Percentiles rank a stretch among this genome's conserved stretches.
These are phyloP conservation scores for Apis mellifera DNA, from an alignment of 1,140 invertebrate genomes.

Conservation along the genomic window Amel_HAv3.1 CM009939.2:10188001-10188500, in stretches of 20 bases:
- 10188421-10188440: background rate
- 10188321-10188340: background rate
- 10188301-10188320: background rate
- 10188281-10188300: constrained; percentile 54
- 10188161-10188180: constrained; percentile 82
- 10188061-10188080: constrained; percentile 93
- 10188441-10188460: constrained; percentile 4
- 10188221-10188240: constrained; percentile 58
- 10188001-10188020: constrained; percentile 94
- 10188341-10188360: background rate
- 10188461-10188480: no score
- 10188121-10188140: constrained; percentile 85
- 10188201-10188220: constrained; percentile 77
- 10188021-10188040: constrained; percentile 89
- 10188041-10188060: constrained; percentile 83
- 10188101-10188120: constrained; percentile 84
- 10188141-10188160: constrained; percentile 88
- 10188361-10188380: constrained; percentile 34
- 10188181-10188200: constrained; percentile 79
- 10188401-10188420: background rate
- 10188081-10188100: constrained; percentile 93
- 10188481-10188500: no score
- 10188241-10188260: constrained; percentile 46
- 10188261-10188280: constrained; percentile 47
- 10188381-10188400: constrained; percentile 28